Evolutionary conservation across 2,888 invertebrate species (phyloP), one percentile per base, ranked within the genome.

Genomic region (Apamea crenata): DNA sequence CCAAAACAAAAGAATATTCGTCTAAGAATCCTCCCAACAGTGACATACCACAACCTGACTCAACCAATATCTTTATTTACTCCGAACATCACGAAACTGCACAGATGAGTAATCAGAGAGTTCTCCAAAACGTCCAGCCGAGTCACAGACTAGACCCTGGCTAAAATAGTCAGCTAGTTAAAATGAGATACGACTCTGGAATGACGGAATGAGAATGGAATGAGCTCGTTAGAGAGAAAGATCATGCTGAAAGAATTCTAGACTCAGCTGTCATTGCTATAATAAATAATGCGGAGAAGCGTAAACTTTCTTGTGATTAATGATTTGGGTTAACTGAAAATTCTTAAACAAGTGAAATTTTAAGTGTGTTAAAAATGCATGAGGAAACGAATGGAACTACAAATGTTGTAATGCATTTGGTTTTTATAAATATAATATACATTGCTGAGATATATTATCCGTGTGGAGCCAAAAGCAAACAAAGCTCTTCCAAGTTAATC

Each of bases 241-340:
- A 72, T 88, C 88, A 89, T 65, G 83, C 66, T 66, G 68, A 78
- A 88, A 83, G 81, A 88, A 88, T 88, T 83, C 81, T 77, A 88
- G 79, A 68, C 66, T 47, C 83, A 71, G 76, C 86, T 89, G 78
- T 69, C 77, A 40, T 74, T 72, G 81, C 61, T 44, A 36, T n/a
- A 63, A 59, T 87, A 87, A 84, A 87, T 87, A 73, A 66, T 47
- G n/a, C 14, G 18, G 25, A 67, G 47, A 18, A 74, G 67, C 56
- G 44, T 79, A 65, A 72, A 72, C 66, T 66, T 68, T 68, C 47
- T 25, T 7, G 76, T 77, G 70, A 74, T 84, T 74, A 71, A 74
- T 76, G 74, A 29, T 65, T 36, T 56, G 2, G 14, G 10, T 12
- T 29, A n/a, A n/a, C 65, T 36, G 36, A 63, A 75, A 47, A n/a